Evolutionary conservation across 1,140 invertebrate species (phyloP), one percentile per base, ranked within the genome.

Genomic region (Neuroterus valhalla): DNA sequence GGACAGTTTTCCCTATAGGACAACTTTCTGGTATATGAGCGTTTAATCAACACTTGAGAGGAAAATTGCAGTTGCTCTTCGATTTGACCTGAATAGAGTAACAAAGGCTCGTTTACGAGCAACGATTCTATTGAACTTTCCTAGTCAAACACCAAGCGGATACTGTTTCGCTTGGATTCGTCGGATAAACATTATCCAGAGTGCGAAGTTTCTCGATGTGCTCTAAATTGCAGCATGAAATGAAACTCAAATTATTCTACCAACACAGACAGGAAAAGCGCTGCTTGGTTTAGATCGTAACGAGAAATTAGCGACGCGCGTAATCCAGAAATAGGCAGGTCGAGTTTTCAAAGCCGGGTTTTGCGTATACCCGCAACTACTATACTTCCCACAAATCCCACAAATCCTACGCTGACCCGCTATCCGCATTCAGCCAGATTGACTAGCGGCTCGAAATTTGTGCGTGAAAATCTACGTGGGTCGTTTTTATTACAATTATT

Each of bases 211-310:
- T 31, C 55, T n/a, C 26, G 55, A 6, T 23, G 55, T 26, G 31
- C 55, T 62, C 31, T 62, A 62, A 62, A 62, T 62, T 62, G 55
- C 55, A 62, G 31, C 23, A 23, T 62, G n/a, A 62, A 62, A 62
- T 26, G 55, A 62, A 62, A 62, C 31, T 62, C 21, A 26, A 62
- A 62, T 62, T 62, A 38, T 62, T 38, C 31, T 26, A 62, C 55
- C 26, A 15, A 62, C 55, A 62, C 55, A 62, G 23, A n/a, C 21
- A 23, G 31, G 14, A 23, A 26, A 38, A 62, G 26, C 19, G n/a
- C 8, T 12, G 50, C 17, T 17, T 17, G n/a, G n/a, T 55, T 62
- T 23, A 31, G 3, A 62, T 62, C 31, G 26, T 62, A 62, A 62
- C 55, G 55, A 62, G 55, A 31, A 62, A 62, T 62, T 62, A 62